A percentile compares a stretch with the other conserved stretches of the same genome.
Evolutionary conservation across 2,888 invertebrate species (phyloP).

Genomic region (Callosobruchus maculatus): DNA sequence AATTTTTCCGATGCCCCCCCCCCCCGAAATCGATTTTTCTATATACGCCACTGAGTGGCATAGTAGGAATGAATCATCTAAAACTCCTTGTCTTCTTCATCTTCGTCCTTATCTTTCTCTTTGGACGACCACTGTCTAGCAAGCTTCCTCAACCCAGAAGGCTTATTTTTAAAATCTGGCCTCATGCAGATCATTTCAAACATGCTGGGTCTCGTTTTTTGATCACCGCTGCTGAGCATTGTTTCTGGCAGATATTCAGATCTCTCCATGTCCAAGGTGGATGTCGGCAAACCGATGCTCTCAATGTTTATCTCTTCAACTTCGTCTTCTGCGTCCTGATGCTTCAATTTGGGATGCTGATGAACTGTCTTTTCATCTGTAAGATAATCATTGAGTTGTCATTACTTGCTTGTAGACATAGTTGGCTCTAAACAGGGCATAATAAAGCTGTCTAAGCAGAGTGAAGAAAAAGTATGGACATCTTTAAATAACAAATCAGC

Average conservation of each 20-base stretch:
- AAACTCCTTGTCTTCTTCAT: not conserved
- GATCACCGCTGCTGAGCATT: not conserved
- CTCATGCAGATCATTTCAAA: slow-evolving; percentile 38
- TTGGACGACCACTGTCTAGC: slow-evolving; percentile 36
- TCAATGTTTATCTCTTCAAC: slow-evolving; percentile 1
- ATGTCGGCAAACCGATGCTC: not conserved
- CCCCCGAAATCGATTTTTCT: no score
- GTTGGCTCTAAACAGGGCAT: no score
- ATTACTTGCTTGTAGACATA: no score
- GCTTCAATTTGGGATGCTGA: slow-evolving; percentile 6
- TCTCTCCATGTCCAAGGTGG: not conserved
- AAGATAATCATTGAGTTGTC: not conserved
- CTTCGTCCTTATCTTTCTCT: slow-evolving; percentile 10
- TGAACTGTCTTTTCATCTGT: no score
- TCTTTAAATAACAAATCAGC: no score
- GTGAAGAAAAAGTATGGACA: no score
- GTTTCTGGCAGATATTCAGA: not conserved
- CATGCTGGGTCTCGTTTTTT: not conserved
- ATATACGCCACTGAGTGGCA: no score
- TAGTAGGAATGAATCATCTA: no score
- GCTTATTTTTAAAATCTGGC: slow-evolving; percentile 54
- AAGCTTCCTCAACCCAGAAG: slow-evolving; percentile 49
- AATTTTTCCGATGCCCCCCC: no score
- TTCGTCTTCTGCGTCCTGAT: slow-evolving; percentile 11
- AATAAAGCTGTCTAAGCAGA: no score